These are phyloP conservation scores for Seira ritae DNA, from an alignment of 2,888 invertebrate species.

Conservation along the genomic window DNA sequence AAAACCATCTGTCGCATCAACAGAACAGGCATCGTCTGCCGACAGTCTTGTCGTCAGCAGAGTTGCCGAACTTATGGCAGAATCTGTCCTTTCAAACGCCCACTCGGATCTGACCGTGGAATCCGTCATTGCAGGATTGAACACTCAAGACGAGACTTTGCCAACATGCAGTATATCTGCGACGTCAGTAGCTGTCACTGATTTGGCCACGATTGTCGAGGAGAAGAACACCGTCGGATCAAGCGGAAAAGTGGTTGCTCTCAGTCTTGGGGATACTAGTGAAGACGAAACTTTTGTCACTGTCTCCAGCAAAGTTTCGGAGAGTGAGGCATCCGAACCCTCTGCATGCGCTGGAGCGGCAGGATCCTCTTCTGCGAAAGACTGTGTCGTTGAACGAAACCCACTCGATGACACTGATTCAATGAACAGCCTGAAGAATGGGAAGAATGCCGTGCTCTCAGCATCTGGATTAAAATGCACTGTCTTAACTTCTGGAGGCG, in stretches of 20 bases:
- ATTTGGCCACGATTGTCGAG: conserved; percentile 91
- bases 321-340: conserved; percentile 45
- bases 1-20: conserved; percentile 90
- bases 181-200: conserved; percentile 78
- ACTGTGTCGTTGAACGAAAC: conserved; percentile 40
- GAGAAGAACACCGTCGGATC: conserved; percentile 74
- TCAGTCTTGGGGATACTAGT: conserved; percentile 68
- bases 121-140: conserved; percentile 64
- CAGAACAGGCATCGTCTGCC: conserved; percentile 96
- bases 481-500: conserved; percentile 41
- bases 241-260: conserved; percentile 55
- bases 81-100: conserved; percentile 71
- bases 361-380: conserved; percentile 35
- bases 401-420: conserved; percentile 71
- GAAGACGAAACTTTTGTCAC: conserved; percentile 70
- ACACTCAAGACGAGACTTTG: conserved; percentile 65
- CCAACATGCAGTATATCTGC: conserved; percentile 67
- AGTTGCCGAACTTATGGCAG: conserved; percentile 73
- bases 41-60: conserved; percentile 89
- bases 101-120: conserved; percentile 70
- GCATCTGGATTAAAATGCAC: conserved; percentile 69
- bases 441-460: conserved; percentile 72
- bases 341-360: conserved; percentile 47
- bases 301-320: conserved; percentile 49
- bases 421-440: conserved; percentile 72